Conservation (phyloP, 2,888 invertebrate genomes). For the Agrochola litura region DNA sequence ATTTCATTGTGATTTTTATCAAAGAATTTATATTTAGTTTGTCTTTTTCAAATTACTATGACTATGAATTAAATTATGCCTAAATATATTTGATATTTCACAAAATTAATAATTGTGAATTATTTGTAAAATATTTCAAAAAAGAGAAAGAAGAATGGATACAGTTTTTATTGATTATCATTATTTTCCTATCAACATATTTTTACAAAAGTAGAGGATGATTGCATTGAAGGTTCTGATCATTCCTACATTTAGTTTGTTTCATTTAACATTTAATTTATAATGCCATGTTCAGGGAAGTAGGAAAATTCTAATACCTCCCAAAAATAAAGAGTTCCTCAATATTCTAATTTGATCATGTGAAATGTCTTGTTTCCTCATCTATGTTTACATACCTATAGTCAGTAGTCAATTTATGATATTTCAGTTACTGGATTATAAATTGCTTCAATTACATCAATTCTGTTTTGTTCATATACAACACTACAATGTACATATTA, state of each 20-base stretch:
- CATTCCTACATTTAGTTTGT: neutral
- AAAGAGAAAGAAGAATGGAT: neutral
- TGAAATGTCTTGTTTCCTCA: slow-evolving; percentile 17
- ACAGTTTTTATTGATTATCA: neutral
- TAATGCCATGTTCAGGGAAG: neutral
- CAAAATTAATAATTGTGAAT: neutral
- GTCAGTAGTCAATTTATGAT: neutral
- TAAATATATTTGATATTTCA: slow-evolving; percentile 2
- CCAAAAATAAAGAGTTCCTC: slow-evolving; percentile 14
- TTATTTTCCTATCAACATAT: neutral
- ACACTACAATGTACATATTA: neutral
- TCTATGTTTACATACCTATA: neutral
- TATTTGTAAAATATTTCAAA: neutral
- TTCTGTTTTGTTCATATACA: neutral
- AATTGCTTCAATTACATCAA: neutral
- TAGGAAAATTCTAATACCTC: neutral
- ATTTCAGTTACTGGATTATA: neutral
- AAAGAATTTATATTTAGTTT: neutral
- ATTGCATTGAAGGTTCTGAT: neutral
- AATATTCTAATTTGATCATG: slow-evolving; percentile 15
- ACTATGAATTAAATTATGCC: neutral
- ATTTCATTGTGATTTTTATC: neutral
- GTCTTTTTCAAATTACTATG: neutral
- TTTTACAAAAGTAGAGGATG: neutral
- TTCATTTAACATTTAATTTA: neutral